A percentile compares a stretch with the other conserved stretches of the same genome.
Evolutionary conservation across 2,888 invertebrate genomes (phyloP).

Genomic region (Amiota mariae): DNA sequence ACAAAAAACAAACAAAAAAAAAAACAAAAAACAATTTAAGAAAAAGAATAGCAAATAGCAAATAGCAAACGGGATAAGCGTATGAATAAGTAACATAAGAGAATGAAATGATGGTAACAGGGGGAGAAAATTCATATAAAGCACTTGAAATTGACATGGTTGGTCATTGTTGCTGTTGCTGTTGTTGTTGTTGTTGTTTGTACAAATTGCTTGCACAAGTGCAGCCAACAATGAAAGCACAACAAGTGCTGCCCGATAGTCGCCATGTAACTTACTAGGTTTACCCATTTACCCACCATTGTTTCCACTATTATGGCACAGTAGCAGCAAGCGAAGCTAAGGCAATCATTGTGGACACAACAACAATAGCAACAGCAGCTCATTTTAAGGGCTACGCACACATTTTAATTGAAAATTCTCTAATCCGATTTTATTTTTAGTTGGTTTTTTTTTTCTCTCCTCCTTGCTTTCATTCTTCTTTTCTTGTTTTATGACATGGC

Average conservation of each 20-base stretch:
- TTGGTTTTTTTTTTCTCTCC: neutral
- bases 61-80: too few relatives aligned
- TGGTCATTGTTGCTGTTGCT: conserved; percentile 3
- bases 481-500: conserved; percentile 14
- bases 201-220: conserved; percentile 21
- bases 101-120: too few relatives aligned
- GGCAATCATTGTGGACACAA: neutral
- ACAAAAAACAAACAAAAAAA: neutral
- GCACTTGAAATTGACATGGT: conserved; percentile 11
- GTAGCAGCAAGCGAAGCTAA: too few relatives aligned
- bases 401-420: conserved; percentile 28
- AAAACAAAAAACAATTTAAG: neutral
- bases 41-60: neutral
- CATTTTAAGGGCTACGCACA: conserved; percentile 28
- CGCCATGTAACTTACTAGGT: too few relatives aligned
- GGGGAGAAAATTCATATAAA: neutral
- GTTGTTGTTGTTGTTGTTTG: conserved; percentile 14
- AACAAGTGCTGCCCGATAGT: too few relatives aligned
- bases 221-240: conserved; percentile 12
- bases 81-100: too few relatives aligned
- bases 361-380: conserved; percentile 16
- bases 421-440: conserved; percentile 28
- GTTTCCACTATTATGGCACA: too few relatives aligned
- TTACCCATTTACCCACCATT: too few relatives aligned
- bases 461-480: neutral